Evolutionary conservation across 2,113 vertebrate species (phyloP).

Genomic region (Sturnus vulgaris): DNA sequence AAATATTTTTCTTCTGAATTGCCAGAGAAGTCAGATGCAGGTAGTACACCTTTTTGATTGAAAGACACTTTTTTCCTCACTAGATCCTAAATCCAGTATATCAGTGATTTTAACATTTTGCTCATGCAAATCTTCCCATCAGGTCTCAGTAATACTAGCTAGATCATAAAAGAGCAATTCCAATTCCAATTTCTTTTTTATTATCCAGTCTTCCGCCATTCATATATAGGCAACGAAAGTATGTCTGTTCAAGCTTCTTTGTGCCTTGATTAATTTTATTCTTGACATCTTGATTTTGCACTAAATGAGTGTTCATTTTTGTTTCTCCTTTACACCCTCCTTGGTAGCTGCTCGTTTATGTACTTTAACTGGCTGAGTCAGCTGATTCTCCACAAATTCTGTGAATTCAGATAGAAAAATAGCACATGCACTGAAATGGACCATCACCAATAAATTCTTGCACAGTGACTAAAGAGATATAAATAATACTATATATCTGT

Average conservation of each 20-base stretch:
- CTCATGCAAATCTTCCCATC: not conserved
- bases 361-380: not conserved
- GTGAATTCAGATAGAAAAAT: not conserved
- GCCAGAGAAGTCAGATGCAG: not conserved
- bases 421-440: not conserved
- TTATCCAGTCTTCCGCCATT: not conserved
- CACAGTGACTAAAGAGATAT: not conserved
- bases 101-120: not conserved
- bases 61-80: not conserved
- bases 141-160: not conserved
- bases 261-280: slow-evolving; percentile 35
- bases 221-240: not conserved
- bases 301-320: slow-evolving; percentile 15
- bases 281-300: slow-evolving; percentile 14
- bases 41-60: not conserved
- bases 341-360: not conserved
- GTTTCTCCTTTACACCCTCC: slow-evolving; percentile 1
- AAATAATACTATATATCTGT: not conserved
- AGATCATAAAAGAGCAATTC: slow-evolving; percentile 23
- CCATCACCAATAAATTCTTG: not conserved
- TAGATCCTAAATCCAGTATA: not conserved
- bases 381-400: not conserved
- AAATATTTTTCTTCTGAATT: not conserved
- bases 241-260: not conserved
- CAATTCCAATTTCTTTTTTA: slow-evolving; percentile 33